Evolutionary conservation across 2,113 vertebrate species (phyloP).

Genomic region (Sialia sialis): DNA sequence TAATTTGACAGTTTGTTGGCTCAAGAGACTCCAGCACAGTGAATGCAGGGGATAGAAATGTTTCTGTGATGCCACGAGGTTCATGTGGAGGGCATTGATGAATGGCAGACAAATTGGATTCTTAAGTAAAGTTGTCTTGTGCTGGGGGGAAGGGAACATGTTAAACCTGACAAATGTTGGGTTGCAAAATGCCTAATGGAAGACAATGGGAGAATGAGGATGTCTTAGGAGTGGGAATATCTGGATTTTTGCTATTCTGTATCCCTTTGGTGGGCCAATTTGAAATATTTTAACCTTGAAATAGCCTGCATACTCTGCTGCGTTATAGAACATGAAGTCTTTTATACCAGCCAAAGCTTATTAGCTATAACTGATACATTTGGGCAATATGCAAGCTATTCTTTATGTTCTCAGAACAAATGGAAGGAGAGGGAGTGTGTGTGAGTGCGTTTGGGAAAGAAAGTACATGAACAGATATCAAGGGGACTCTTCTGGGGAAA

Average conservation of each 20-base stretch:
- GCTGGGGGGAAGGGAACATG: background rate
- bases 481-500: background rate
- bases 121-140: constrained; percentile 38
- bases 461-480: background rate
- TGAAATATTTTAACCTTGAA: background rate
- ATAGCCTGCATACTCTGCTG: background rate
- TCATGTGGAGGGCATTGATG: constrained; percentile 28
- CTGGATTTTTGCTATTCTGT: background rate
- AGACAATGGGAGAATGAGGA: background rate
- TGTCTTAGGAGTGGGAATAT: background rate
- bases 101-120: constrained; percentile 52
- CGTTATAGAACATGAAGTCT: background rate
- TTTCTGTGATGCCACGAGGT: constrained; percentile 44
- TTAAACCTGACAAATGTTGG: background rate
- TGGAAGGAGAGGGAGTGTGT: background rate
- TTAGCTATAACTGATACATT: background rate
- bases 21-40: constrained; percentile 34
- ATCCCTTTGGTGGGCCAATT: background rate
- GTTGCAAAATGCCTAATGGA: background rate
- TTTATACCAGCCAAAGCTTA: background rate
- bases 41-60: constrained; percentile 46
- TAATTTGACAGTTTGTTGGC: constrained; percentile 71
- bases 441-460: background rate
- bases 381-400: background rate
- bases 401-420: background rate